Conservation (phyloP, 35 echinoderm and acorn worm species). For the Amphiura filiformis region DNA sequence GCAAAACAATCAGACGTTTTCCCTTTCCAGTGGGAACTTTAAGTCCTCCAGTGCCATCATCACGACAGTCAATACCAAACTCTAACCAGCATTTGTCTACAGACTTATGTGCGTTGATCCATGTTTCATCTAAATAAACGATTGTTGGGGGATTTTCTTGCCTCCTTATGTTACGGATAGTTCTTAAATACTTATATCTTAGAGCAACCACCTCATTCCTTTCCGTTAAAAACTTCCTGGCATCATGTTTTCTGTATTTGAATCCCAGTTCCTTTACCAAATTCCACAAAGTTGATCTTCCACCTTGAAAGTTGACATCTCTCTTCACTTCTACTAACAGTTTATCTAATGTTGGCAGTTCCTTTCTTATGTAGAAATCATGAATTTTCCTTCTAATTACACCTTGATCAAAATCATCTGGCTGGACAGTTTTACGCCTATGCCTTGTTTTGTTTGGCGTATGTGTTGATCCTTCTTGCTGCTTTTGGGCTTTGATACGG, state of each 20-base stretch:
- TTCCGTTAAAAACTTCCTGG: not conserved
- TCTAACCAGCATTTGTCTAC: not conserved
- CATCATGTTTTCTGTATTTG: not conserved
- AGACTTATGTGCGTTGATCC: not conserved
- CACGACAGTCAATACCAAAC: not conserved
- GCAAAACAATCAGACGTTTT: not conserved
- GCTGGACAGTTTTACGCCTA: not conserved
- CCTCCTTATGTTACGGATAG: not conserved
- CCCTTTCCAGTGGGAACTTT: not conserved
- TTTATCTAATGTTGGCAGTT: not conserved
- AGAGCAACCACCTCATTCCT: not conserved
- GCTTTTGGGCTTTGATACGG: not conserved
- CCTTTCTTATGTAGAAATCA: not conserved
- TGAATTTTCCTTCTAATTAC: not conserved
- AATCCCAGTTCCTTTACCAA: not conserved
- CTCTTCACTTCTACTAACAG: not conserved
- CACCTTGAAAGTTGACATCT: not conserved
- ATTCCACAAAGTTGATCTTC: not conserved
- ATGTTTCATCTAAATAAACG: not conserved
- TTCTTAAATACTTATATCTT: not conserved
- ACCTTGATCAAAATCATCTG: not conserved
- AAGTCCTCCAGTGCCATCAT: not conserved
- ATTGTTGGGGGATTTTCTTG: not conserved
- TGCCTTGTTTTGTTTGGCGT: not conserved
- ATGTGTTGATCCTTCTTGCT: not conserved